Percentiles rank a stretch among this genome's conserved stretches.
These are phyloP conservation scores for Papilio aristodemus DNA, from an alignment of 1,140 invertebrate genomes.

Conservation along the genomic window DNA sequence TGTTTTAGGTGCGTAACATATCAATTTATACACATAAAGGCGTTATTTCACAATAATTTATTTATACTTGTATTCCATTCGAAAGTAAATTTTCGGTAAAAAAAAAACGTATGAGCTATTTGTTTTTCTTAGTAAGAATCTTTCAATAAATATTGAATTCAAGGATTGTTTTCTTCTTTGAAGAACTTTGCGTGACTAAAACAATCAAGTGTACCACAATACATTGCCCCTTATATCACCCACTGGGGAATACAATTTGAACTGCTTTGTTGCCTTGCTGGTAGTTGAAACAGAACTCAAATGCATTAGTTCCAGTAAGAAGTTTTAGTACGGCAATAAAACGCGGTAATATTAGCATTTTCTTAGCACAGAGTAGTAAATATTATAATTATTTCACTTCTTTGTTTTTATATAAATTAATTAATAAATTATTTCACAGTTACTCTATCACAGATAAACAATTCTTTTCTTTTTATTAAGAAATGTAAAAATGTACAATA, in stretches of 20 bases:
- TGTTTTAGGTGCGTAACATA: not conserved
- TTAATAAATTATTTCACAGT: too few species aligned
- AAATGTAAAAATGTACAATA: too few species aligned
- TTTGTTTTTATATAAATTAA: not conserved
- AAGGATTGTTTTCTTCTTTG: not conserved
- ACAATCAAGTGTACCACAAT: not conserved
- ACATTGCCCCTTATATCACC: not conserved
- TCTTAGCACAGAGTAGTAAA: not conserved
- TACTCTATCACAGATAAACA: too few species aligned
- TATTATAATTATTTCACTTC: not conserved
- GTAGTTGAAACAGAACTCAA: not conserved
- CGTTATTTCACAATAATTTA: too few species aligned
- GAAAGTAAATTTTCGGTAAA: too few species aligned
- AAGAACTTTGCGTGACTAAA: not conserved
- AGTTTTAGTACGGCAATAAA: not conserved
- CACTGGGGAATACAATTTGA: slow-evolving; percentile 1
- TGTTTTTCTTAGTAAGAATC: too few species aligned
- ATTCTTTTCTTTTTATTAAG: too few species aligned
- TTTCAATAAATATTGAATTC: not conserved
- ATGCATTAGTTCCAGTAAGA: slow-evolving; percentile 3
- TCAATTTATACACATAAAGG: not conserved
- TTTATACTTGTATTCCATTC: too few species aligned
- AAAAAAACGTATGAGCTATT: too few species aligned
- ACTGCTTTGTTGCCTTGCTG: not conserved
- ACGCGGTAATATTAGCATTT: not conserved